phyloP scores from a whole-genome alignment of 2,797 vertebrate species.

The Anisognathus igniventris region DNA sequence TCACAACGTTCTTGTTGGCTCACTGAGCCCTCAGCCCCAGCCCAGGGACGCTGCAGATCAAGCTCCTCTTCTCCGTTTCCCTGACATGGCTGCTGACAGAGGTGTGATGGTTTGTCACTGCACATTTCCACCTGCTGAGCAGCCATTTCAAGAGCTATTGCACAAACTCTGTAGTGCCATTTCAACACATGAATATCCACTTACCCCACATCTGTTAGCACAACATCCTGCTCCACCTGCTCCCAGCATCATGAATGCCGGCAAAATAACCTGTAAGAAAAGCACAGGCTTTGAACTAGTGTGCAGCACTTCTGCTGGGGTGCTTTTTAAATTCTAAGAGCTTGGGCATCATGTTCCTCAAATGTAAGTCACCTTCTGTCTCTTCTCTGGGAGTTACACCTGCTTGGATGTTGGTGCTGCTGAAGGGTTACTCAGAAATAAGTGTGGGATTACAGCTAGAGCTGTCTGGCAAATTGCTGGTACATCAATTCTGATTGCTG shows the following conservation, averaged over 20 bases:
- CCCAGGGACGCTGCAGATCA: conserved; percentile 11
- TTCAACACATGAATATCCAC: conserved; percentile 22
- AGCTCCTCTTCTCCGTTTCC: neutral
- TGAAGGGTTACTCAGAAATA: neutral
- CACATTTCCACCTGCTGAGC: neutral
- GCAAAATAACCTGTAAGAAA: conserved; percentile 57
- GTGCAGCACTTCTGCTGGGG: neutral
- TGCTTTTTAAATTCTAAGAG: neutral
- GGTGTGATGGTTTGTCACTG: neutral
- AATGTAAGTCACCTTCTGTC: neutral
- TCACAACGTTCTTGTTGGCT: neutral
- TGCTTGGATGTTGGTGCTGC: neutral
- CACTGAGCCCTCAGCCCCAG: neutral
- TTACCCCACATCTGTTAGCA: conserved; percentile 68
- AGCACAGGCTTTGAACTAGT: neutral
- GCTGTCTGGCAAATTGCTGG: neutral
- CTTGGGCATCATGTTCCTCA: neutral
- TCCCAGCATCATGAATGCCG: conserved; percentile 64
- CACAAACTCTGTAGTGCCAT: neutral
- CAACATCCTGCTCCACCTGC: conserved; percentile 63
- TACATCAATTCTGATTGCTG: neutral
- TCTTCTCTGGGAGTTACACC: neutral
- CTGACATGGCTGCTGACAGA: neutral
- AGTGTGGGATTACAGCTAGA: neutral
- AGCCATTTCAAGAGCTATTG: neutral